Evolutionary conservation across 37 sponge, comb jelly and placozoan genomes (phyloP).

Genomic region (Lycopodina hypogea): DNA sequence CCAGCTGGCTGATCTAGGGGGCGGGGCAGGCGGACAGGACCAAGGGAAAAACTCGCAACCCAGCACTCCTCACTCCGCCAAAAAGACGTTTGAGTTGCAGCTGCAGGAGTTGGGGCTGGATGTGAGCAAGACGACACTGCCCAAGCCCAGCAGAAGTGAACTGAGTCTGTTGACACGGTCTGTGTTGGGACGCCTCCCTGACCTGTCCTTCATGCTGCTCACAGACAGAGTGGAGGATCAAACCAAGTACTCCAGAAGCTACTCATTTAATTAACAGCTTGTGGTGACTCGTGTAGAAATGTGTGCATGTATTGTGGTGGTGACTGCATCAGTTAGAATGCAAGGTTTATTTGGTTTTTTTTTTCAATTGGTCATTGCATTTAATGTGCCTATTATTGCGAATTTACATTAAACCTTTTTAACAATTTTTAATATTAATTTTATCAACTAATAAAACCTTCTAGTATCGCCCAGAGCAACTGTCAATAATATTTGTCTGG

Average conservation of each 20-base stretch:
- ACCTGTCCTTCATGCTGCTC: conserved; percentile 71
- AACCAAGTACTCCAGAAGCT: not conserved
- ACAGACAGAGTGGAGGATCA: conserved; percentile 8
- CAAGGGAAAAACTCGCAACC: not conserved
- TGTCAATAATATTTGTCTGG: too few species aligned
- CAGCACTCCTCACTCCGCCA: conserved; percentile 4
- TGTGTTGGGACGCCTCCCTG: conserved; percentile 54
- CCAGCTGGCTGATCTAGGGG: conserved; percentile 40
- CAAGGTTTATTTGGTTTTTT: not conserved
- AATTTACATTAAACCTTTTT: too few species aligned
- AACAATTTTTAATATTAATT: too few species aligned
- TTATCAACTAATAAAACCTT: too few species aligned
- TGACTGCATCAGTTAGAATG: too few species aligned
- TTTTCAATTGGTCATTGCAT: too few species aligned
- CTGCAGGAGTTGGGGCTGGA: conserved; percentile 44
- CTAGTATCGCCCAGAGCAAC: too few species aligned
- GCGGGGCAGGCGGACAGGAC: not conserved
- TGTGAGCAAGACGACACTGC: conserved; percentile 28
- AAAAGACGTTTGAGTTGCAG: conserved; percentile 16
- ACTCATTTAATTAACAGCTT: not conserved
- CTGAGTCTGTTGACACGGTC: conserved; percentile 38
- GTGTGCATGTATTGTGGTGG: not conserved
- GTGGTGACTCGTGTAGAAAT: not conserved
- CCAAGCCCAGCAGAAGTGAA: not conserved
- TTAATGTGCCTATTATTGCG: too few species aligned